Evolutionary conservation across 2,797 vertebrate genomes (phyloP), one percentile per base, ranked within the genome.

Genomic region (Hyperoplus immaculatus): DNA sequence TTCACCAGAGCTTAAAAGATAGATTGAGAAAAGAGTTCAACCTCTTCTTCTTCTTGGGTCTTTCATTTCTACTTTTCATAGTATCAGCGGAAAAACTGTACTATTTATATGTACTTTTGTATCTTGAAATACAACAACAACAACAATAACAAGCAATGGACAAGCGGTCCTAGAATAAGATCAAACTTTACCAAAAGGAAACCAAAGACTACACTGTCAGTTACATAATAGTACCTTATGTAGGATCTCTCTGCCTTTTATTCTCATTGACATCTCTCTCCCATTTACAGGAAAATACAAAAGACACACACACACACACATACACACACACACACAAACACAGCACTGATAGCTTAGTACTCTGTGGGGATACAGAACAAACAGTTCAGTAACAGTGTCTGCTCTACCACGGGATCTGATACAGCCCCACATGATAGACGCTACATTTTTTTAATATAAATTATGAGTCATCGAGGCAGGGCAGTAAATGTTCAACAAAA

Each of bases 341-440:
- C 45, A 75, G 11, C 47, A 55, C 46, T 67, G n/a, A 41, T 12
- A 39, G 69, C 66, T 38, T 59, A 64, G 53, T 76, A 56, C 60
- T 77, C 1, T 21, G 43, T 53, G 54, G 61, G 41, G n/a, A 69
- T 4, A 70, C 39, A 78, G 86, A 41, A 88, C 91, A 86, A 75
- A 74, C 53, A 46, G 87, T 90, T 83, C 82, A 81, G 46, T 64
- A 67, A 80, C 61, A 66, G 64, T 29, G 7, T 57, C 63, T 83
- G 54, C 83, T 75, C 77, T 66, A 68, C 47, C 75, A 71, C 9
- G 4, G 21, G 60, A 73, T 58, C 65, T 80, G 75, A 54, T 51
- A 42, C 57, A 71, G 69, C 58, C 39, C 18, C 50, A 56, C 18
- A 68, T 46, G 61, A 57, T 15, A 36, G 50, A 36, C 29, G 29